A percentile compares a stretch with the other conserved stretches of the same genome.
Conservation (phyloP, 2,113 vertebrate species). For the Carassius auratus region DNA sequence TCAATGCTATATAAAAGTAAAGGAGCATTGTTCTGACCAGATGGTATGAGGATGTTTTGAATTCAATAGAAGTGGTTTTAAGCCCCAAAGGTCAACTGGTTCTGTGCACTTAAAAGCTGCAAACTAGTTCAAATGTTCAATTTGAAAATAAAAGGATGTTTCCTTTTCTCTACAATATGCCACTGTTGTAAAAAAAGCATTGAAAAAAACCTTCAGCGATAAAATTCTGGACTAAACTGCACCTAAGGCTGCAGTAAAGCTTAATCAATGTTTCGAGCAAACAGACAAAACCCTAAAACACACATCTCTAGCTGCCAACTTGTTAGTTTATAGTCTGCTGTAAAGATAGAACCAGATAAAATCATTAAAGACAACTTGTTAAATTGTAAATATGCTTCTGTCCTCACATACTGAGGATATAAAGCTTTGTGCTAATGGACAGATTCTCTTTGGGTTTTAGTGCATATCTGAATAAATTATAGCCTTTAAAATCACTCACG, state of each 20-base stretch:
- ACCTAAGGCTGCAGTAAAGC: background rate
- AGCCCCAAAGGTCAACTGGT: background rate
- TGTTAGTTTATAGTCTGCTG: background rate
- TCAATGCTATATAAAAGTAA: no score
- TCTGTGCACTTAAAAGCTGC: background rate
- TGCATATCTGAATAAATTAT: constrained; percentile 1
- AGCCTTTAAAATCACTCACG: constrained; percentile 7
- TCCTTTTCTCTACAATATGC: background rate
- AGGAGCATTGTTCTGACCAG: no score
- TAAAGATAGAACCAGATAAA: background rate
- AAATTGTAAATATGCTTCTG: background rate
- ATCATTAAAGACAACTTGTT: background rate
- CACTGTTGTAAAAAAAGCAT: background rate
- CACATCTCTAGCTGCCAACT: constrained; percentile 30
- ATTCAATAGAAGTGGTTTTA: background rate
- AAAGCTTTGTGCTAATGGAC: background rate
- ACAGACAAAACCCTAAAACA: background rate
- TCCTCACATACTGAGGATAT: background rate
- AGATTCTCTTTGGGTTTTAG: background rate
- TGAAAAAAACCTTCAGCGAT: background rate
- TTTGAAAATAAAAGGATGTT: background rate
- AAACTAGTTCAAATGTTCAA: background rate
- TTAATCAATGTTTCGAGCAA: background rate
- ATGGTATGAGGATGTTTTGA: background rate
- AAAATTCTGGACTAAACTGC: background rate